Base-by-base conservation (phyloP, 2,113 vertebrate species). In the Lipophrys pholis region DNA sequence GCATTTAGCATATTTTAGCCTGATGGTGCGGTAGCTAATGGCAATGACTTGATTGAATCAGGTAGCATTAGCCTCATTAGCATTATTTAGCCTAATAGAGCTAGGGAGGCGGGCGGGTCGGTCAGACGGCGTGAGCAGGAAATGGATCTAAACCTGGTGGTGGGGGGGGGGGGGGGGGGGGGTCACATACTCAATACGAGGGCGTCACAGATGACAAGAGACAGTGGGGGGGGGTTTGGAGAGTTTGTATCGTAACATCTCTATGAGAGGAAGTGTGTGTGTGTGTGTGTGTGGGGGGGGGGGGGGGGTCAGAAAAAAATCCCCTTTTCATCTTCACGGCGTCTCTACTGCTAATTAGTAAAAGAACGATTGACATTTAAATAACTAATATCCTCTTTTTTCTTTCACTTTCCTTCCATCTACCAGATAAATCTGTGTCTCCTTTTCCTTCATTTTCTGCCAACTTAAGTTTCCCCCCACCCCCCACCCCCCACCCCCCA, bases 271-370 rank as follows among this genome's bases (percentile, higher is more conserved):
- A n/a, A n/a, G n/a, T 30, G 21, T 30, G 21, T 30, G 21, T 30
- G 21, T 30, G 21, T 30, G 21, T 30, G 21, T 30, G 21, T 30
- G 21, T 30, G 57, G 55, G 43, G n/a, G n/a, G n/a, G n/a, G n/a
- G n/a, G n/a, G n/a, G 42, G 8, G 42, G 21, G 17, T 21, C 42
- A 70, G 50, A 53, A 53, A 74, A 11, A 76, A 15, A 78, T 67
- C 38, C 3, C 35, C 70, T 66, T 38, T 56, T 59, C 51, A 56
- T 82, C 83, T 77, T 36, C 36, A 38, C 51, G 11, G 1, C 51
- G 21, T 54, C 61, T 76, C 61, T 81, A 35, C 36, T 70, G 80
- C 85, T 87, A 87, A 86, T 87, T 86, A 86, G 75, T 8, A 17
- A 73, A 85, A 80, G 76, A 85, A 61, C 7, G 12, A 16, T 58